phyloP scores from a whole-genome alignment of 1,140 invertebrate genomes.

The Sinella curviseta region DNA sequence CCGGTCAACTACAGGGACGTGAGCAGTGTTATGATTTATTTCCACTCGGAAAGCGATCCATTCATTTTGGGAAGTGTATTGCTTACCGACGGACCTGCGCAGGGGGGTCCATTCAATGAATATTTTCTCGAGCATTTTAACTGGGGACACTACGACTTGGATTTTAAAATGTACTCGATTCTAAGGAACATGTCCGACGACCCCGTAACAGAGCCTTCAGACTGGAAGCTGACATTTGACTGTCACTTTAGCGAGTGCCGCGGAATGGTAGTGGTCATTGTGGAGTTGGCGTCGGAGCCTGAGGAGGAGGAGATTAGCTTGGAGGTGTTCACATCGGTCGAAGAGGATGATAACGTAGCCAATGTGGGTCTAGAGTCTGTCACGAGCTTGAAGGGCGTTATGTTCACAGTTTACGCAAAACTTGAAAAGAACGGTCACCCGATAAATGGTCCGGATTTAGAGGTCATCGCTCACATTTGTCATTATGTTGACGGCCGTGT shows the following conservation, averaged over 20 bases:
- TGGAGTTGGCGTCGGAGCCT: background rate
- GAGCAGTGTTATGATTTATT: background rate
- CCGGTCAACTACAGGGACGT: too few species aligned
- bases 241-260: too few species aligned
- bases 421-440: constrained; percentile 18
- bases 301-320: background rate
- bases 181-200: too few species aligned
- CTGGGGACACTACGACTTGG: too few species aligned
- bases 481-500: background rate
- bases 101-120: too few species aligned
- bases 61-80: background rate
- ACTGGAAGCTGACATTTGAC: too few species aligned
- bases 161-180: too few species aligned
- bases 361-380: background rate
- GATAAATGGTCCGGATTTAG: background rate
- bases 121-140: too few species aligned
- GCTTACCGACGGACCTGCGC: too few species aligned
- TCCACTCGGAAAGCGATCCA: background rate
- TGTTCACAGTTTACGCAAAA: background rate
- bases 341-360: background rate
- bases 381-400: background rate
- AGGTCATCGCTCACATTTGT: background rate
- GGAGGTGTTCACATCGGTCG: background rate
- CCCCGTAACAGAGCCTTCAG: too few species aligned
- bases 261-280: background rate